These are phyloP conservation scores for Calephelis nemesis DNA, from an alignment of 1,140 invertebrate species.

Conservation along the genomic window DNA sequence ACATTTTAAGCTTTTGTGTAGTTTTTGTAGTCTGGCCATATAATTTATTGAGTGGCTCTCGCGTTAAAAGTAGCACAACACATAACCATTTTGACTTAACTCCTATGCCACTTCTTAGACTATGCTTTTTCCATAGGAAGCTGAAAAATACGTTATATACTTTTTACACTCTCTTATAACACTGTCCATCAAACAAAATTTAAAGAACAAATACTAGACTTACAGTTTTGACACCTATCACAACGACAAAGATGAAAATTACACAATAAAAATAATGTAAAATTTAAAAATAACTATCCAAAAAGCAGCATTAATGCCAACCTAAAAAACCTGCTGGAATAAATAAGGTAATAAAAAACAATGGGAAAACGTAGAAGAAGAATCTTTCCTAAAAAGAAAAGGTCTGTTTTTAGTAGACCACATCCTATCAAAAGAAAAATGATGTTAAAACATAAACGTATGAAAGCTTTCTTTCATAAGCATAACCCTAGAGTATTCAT, in stretches of 20 bases:
- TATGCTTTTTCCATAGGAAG: too few species aligned
- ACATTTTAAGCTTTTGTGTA: too few species aligned
- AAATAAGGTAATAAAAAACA: conserved; percentile 16
- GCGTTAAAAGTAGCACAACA: too few species aligned
- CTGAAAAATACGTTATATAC: too few species aligned
- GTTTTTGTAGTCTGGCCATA: too few species aligned
- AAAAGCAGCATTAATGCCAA: conserved; percentile 29
- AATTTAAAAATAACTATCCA: conserved; percentile 27
- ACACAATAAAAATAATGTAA: conserved; percentile 32
- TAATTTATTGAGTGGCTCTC: too few species aligned
- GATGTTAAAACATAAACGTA: conserved; percentile 44
- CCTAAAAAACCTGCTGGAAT: conserved; percentile 1
- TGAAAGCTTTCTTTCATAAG: conserved; percentile 55
- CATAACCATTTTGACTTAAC: too few species aligned
- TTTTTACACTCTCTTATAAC: too few species aligned
- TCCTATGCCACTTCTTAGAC: too few species aligned
- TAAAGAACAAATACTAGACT: conserved; percentile 20
- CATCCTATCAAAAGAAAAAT: conserved; percentile 60
- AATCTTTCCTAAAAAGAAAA: conserved; percentile 52
- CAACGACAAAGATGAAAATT: conserved; percentile 22
- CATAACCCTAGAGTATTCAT: conserved; percentile 45
- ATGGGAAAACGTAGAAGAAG: conserved; percentile 50
- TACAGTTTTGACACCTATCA: conserved; percentile 19
- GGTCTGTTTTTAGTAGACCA: conserved; percentile 57
- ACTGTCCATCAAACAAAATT: neutral